Evolutionary conservation across 2,797 vertebrate species (phyloP), one percentile per base, ranked within the genome.

Genomic region (Clarias fuscus): DNA sequence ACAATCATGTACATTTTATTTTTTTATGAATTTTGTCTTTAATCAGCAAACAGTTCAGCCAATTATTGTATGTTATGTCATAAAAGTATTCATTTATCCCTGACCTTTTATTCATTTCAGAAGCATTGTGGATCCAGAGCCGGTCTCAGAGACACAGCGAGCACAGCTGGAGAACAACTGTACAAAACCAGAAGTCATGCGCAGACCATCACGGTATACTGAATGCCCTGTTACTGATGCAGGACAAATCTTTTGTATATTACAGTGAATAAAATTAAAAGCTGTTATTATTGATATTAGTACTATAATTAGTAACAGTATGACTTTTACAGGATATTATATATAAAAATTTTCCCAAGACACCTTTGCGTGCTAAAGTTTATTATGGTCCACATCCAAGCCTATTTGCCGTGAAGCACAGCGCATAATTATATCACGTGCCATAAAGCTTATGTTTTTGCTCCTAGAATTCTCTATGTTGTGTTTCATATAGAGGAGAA

Each of bases 371-470:
- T 30, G 2, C 43, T 56, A n/a, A 30, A 56, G 40, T 43, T 24
- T 81, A 81, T 81, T 82, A 53, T 67, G 27, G 18, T 48, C 40
- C 7, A 18, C 30, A 48, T 65, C 59, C 3, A 6, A 40, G 59
- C 40, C 58, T 20, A 13, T 78, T 17, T 61, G 77, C 58, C 20
- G 13, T 68, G 62, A 80, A 15, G 59, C 65, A 43, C n/a, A 24
- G 8, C 17, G 0, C 15, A 4, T 22, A 59, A 77, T 77, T 80
- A 22, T 24, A 40, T n/a, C 43, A 67, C 2, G 79, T 80, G 18
- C 33, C 33, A 43, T 85, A 71, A 81, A 86, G 40, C n/a, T 33
- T 4, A 17, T 75, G 68, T 53, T 73, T 82, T 56, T n/a, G 53
- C 33, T 18, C 27, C 4, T 77, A 53, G 56, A 20, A 33, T 85